A percentile compares a stretch with the other conserved stretches of the same genome.
phyloP scores from a whole-genome alignment of 2,797 vertebrate genomes.

The Phoxinus dragarum region DNA sequence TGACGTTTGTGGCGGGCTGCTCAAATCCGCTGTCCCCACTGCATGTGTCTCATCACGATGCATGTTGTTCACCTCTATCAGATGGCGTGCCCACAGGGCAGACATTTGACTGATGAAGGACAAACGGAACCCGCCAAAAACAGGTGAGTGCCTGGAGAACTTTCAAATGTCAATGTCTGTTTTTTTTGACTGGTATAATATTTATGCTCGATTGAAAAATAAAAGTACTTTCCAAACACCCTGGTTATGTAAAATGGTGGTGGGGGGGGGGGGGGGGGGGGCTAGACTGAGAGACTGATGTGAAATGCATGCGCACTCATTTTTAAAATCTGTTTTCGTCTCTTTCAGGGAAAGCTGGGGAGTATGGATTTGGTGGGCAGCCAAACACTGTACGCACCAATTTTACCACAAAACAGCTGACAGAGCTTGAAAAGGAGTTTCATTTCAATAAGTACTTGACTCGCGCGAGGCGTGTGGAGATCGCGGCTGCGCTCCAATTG shows the following conservation, averaged over 20 bases:
- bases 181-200: background rate
- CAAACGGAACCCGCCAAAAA: slow-evolving; percentile 97
- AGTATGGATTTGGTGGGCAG: slow-evolving; percentile 92
- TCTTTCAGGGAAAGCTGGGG: slow-evolving; percentile 88
- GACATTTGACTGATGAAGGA: slow-evolving; percentile 99
- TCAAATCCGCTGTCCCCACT: slow-evolving; percentile 88
- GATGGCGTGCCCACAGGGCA: slow-evolving; percentile 88
- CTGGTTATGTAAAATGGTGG: background rate
- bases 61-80: slow-evolving; percentile 86
- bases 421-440: slow-evolving; percentile 97
- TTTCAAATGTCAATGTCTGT: background rate
- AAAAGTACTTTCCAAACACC: background rate
- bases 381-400: slow-evolving; percentile 95
- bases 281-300: background rate
- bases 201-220: background rate
- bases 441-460: slow-evolving; percentile 99
- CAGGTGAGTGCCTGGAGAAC: slow-evolving; percentile 82
- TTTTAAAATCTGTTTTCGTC: background rate
- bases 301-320: background rate
- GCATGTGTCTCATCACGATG: slow-evolving; percentile 86
- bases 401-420: slow-evolving; percentile 98
- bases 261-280: no score
- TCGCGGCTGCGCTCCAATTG: slow-evolving; percentile 92
- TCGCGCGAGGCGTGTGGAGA: slow-evolving; percentile 92
- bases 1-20: slow-evolving; percentile 82